Evolutionary conservation across 1,140 invertebrate species (phyloP).

Genomic region (Zaprionus nigranus): DNA sequence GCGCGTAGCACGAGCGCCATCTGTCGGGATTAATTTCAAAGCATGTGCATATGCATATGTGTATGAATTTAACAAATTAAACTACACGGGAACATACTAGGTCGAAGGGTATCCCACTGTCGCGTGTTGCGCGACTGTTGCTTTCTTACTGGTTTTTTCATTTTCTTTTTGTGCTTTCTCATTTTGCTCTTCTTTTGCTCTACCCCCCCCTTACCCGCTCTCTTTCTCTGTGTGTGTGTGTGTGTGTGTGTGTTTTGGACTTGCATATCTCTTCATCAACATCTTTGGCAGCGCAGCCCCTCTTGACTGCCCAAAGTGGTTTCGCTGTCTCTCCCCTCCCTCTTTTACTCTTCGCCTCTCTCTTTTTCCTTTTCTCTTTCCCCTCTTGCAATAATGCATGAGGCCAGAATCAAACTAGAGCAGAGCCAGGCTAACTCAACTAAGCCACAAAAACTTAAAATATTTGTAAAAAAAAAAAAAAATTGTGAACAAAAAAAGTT

Average conservation of each 20-base stretch:
- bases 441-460: neutral
- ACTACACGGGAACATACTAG: no score
- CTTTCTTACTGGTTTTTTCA: no score
- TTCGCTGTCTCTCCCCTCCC: neutral
- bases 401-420: conserved; percentile 23
- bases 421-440: neutral
- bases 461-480: neutral
- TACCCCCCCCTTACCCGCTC: neutral
- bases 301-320: conserved; percentile 7
- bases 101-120: no score
- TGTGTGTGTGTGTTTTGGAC: conserved; percentile 16
- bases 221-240: neutral
- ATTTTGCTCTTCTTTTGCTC: neutral
- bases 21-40: no score
- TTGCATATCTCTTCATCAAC: conserved; percentile 47
- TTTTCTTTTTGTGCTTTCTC: neutral
- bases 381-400: neutral
- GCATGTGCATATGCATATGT: no score
- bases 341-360: neutral
- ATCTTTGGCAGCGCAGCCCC: conserved; percentile 32
- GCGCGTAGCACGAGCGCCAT: no score
- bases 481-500: neutral
- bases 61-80: no score
- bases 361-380: neutral
- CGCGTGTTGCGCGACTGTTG: no score